phyloP scores from a whole-genome alignment of 2,113 vertebrate genomes.

The Alligator mississippiensis region DNA sequence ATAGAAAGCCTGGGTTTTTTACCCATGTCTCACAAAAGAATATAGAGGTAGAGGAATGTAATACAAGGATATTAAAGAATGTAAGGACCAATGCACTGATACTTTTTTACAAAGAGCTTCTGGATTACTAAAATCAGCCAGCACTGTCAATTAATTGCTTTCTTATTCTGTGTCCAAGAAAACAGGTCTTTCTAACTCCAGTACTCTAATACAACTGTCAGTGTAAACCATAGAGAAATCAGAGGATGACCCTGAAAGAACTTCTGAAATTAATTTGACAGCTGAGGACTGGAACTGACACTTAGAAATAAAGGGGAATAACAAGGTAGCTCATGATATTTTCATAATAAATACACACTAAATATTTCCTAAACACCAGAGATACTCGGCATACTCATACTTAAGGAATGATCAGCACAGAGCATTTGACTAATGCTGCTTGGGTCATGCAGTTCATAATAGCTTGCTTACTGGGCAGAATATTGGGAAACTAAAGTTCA shows the following conservation, averaged over 20 bases:
- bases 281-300: background rate
- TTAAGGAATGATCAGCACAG: background rate
- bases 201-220: conserved; percentile 16
- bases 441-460: background rate
- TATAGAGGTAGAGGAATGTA: background rate
- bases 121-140: conserved; percentile 29
- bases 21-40: background rate
- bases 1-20: rapidly evolving
- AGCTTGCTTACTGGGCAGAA: background rate
- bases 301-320: conserved; percentile 3
- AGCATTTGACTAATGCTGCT: background rate
- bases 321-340: background rate
- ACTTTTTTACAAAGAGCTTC: background rate
- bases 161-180: conserved; percentile 31
- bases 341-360: background rate
- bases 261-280: conserved; percentile 16
- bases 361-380: background rate
- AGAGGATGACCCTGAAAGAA: conserved; percentile 34
- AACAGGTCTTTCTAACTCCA: background rate
- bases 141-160: conserved; percentile 4
- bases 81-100: background rate
- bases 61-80: background rate
- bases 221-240: conserved; percentile 38
- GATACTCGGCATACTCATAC: background rate
- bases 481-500: background rate